Conservation (phyloP, 2,113 vertebrate genomes). For the Apaloderma vittatum region DNA sequence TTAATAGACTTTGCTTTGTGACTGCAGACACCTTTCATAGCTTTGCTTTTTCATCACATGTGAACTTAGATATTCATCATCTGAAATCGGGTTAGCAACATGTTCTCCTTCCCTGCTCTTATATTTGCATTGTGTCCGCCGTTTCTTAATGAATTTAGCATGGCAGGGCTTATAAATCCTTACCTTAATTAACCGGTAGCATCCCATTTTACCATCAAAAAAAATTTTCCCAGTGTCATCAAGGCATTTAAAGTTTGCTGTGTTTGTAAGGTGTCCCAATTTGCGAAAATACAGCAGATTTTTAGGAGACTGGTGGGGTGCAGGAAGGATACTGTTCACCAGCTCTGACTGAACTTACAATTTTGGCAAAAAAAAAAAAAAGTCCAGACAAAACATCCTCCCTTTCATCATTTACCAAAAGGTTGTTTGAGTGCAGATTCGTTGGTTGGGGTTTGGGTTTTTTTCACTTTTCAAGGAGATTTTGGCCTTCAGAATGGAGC, state of each 20-base stretch:
- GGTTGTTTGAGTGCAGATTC: background rate
- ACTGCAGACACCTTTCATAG: slow-evolving; percentile 61
- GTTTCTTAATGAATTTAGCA: slow-evolving; percentile 33
- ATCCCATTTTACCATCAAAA: background rate
- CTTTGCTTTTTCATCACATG: slow-evolving; percentile 51
- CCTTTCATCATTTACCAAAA: background rate
- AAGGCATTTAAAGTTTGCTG: background rate
- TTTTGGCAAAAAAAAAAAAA: background rate
- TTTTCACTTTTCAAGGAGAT: background rate
- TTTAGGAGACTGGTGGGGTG: background rate
- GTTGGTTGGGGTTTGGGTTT: background rate
- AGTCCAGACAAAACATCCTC: background rate
- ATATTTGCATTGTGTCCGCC: slow-evolving; percentile 46
- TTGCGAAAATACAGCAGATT: background rate
- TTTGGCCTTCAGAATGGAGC: background rate
- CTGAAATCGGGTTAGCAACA: background rate
- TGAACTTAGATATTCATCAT: slow-evolving; percentile 7
- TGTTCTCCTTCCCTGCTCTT: background rate
- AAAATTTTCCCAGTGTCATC: background rate
- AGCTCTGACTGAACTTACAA: background rate
- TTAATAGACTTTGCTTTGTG: slow-evolving; percentile 58
- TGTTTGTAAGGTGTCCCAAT: background rate
- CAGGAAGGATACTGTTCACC: background rate
- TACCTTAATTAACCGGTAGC: background rate
- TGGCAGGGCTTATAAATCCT: slow-evolving; percentile 37